Base-by-base conservation (phyloP, 2,888 invertebrate genomes). In the Deilephila porcellus region DNA sequence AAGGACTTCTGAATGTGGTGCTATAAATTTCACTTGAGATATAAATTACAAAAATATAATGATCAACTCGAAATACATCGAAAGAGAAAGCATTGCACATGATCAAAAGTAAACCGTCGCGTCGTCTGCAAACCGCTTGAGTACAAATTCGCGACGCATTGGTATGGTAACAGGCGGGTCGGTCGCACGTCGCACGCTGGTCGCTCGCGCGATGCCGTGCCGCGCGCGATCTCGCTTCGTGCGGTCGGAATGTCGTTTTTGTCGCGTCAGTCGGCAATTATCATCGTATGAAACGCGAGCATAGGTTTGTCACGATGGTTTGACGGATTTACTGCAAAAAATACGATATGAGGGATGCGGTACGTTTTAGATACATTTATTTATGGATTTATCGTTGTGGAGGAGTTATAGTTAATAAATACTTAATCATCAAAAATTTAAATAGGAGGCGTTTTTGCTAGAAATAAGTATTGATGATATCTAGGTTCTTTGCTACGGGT, bases 181-280 rank as follows among this genome's bases (percentile, higher is more conserved):
- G 56, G 19, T 56, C 17, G 56, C 56, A 45, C 56, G n/a, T 17
- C 56, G n/a, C 56, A n/a, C 19, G 56, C 56, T 45, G 56, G 56
- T n/a, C 56, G 56, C 56, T 17, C 19, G 19, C n/a, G n/a, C 19
- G 19, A 56, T 56, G 52, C 45, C 25, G 45, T 25, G 45, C 45
- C 11, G 37, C 14, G 25, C 25, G 52, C 45, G 52, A 29, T 67
- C 67, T 45, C 52, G 45, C 67, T 52, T 5, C 20, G 34, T 25
- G 52, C 67, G 14, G 7, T 20, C 25, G 67, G 67, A 52, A 67
- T 67, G 67, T 67, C 25, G 45, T 25, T 45, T 67, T 67, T 67
- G 37, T 67, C 64, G 64, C 37, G 67, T 67, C 67, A 52, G 52
- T 7, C 45, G 52, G 45, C 45, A 52, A 67, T 67, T 52, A 52